Evolutionary conservation across 64 coral and sea anemone species (phyloP).

Genomic region (Stichodactyla helianthus): DNA sequence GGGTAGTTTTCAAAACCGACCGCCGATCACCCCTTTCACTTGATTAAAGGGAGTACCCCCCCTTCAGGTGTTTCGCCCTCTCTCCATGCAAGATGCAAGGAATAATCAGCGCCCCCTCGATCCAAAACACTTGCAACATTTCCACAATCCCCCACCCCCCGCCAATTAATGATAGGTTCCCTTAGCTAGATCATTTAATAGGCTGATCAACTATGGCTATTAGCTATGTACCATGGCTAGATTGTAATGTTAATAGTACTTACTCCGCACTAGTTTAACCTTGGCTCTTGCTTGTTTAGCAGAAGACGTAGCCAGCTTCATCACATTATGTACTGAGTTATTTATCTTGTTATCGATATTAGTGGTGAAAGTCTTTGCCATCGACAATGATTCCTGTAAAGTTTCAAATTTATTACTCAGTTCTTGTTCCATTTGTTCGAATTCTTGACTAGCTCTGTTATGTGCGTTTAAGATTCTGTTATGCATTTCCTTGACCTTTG

Average conservation of each 20-base stretch:
- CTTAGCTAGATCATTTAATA: too few relatives aligned
- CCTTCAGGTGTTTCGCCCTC: too few relatives aligned
- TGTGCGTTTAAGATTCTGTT: slow-evolving; percentile 40
- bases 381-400: slow-evolving; percentile 22
- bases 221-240: too few relatives aligned
- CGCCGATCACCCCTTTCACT: too few relatives aligned
- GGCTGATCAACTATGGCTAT: too few relatives aligned
- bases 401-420: slow-evolving; percentile 28
- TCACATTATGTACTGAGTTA: slow-evolving; percentile 18
- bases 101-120: too few relatives aligned
- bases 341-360: slow-evolving; percentile 28
- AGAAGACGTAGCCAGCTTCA: slow-evolving; percentile 20
- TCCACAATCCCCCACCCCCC: too few relatives aligned
- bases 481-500: slow-evolving; percentile 27
- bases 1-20: too few relatives aligned
- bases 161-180: too few relatives aligned
- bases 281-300: slow-evolving; percentile 26
- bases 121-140: too few relatives aligned
- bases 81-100: too few relatives aligned
- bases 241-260: neutral
- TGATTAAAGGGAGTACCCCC: too few relatives aligned
- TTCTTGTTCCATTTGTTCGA: slow-evolving; percentile 29
- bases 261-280: slow-evolving; percentile 39
- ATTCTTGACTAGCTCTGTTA: slow-evolving; percentile 32
- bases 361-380: slow-evolving; percentile 29